A percentile compares a stretch with the other conserved stretches of the same genome.
phyloP scores from a whole-genome alignment of 2,797 vertebrate species.

The Sitta carolinensis region DNA sequence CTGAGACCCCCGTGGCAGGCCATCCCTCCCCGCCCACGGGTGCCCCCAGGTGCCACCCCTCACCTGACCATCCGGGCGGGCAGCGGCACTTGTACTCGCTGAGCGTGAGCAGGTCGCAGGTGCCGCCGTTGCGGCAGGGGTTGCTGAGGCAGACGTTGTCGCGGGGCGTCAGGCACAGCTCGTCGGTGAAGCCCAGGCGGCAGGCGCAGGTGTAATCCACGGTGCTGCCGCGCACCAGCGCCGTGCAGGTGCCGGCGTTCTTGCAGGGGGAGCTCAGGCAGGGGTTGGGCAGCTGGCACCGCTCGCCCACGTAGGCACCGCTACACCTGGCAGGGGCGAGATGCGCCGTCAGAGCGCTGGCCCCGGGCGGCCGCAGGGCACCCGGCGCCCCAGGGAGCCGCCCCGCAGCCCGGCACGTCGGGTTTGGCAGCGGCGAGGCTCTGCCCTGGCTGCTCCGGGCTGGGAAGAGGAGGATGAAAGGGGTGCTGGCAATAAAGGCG shows the following conservation, averaged over 20 bases:
- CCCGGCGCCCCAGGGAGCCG: rapidly evolving
- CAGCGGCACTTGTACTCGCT: constrained; percentile 88
- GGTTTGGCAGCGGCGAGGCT: background rate
- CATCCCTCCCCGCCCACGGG: rapidly evolving
- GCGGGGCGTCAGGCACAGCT: constrained; percentile 88
- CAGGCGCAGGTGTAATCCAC: constrained; percentile 86
- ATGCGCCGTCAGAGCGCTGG: rapidly evolving
- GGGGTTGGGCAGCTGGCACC: constrained; percentile 88
- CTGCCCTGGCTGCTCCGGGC: background rate
- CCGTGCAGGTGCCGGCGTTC: constrained; percentile 86
- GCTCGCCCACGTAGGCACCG: constrained; percentile 80
- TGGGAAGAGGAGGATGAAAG: constrained; percentile 54
- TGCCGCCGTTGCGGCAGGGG: constrained; percentile 93
- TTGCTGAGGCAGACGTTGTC: constrained; percentile 90
- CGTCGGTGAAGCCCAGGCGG: constrained; percentile 88
- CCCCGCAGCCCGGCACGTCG: rapidly evolving
- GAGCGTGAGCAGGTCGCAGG: constrained; percentile 86
- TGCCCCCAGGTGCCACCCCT: rapidly evolving
- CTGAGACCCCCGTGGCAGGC: too few species aligned
- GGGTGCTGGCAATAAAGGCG: constrained; percentile 3
- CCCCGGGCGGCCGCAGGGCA: background rate
- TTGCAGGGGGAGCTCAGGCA: constrained; percentile 90
- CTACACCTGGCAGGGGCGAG: constrained; percentile 78
- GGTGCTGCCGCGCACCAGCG: constrained; percentile 74
- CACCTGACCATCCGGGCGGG: constrained; percentile 95